Base-by-base conservation (phyloP, 2,888 invertebrate species). In the Cosmia trapezina region DNA sequence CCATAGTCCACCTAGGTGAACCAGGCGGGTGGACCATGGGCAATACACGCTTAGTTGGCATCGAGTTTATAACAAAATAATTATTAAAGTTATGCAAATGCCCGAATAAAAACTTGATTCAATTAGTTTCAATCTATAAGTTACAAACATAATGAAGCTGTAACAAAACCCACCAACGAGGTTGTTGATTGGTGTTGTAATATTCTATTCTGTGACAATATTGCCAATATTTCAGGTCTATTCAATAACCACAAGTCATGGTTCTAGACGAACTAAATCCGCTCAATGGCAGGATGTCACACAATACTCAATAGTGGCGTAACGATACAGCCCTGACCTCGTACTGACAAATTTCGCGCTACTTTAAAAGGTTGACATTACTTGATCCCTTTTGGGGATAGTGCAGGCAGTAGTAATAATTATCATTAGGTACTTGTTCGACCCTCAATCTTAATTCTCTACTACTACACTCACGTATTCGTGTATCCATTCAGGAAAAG, bases 271-370 rank as follows among this genome's bases (percentile, higher is more conserved):
- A 65, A 73, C 61, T 72, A 62, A 81, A 83, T 86, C 73, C 56
- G 56, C 65, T 92, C 87, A 92, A 93, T 92, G 89, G 86, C 88
- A 89, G 92, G 93, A 93, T 91, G 87, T 89, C 83, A 70, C 83
- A 89, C 91, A 91, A 91, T 89, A 63, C 84, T 70, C 41, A 17
- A 61, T 17, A 17, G 59, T 76, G 64, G 56, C 57, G 75, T 69
- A 76, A 76, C 78, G 61, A 74, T 76, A 64, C 80, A 85, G 78
- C 89, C 90, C 65, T 90, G 90, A 91, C 91, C 90, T 78, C 78
- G 77, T 49, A 62, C 67, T 69, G 78, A 72, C 85, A 73, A 83
- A 80, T 65, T 81, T 83, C 70, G 77, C 73, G 51, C 54, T 71
- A 76, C 80, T 83, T 70, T 60, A 59, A 59, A 73, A 60, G 66